Evolutionary conservation across 2,113 vertebrate species (phyloP).

Genomic region (Hipposideros armiger): DNA sequence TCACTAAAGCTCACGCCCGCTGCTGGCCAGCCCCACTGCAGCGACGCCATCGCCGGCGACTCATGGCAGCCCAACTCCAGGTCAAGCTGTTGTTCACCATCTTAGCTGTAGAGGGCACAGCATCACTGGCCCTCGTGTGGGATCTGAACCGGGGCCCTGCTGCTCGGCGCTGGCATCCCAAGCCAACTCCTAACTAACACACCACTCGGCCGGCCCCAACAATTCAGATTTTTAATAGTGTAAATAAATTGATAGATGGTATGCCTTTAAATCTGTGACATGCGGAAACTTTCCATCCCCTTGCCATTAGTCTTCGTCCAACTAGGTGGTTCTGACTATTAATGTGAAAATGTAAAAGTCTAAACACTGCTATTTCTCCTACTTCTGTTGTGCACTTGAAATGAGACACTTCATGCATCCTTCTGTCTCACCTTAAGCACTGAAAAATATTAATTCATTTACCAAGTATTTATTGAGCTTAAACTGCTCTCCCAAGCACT

Average conservation of each 20-base stretch:
- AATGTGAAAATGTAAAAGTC: not conserved
- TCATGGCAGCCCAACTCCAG: too few relatives aligned
- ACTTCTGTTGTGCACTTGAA: not conserved
- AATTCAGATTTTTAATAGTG: constrained; percentile 15
- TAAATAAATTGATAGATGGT: not conserved
- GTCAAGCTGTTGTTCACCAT: too few relatives aligned
- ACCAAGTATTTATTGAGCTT: not conserved
- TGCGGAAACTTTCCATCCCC: not conserved
- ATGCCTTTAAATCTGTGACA: constrained; percentile 24
- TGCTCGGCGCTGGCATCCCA: too few relatives aligned
- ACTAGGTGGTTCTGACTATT: not conserved
- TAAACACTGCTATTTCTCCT: not conserved
- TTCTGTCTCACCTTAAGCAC: not conserved
- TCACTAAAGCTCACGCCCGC: too few relatives aligned
- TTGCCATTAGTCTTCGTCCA: not conserved
- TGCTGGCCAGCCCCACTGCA: too few relatives aligned
- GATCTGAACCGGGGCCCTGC: too few relatives aligned
- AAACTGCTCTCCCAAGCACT: not conserved
- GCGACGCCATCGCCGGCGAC: too few relatives aligned
- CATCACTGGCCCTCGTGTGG: too few relatives aligned
- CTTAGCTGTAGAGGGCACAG: too few relatives aligned
- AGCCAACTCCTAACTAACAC: too few relatives aligned
- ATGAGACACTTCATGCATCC: not conserved
- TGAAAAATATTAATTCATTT: not conserved
- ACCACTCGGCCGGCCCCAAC: not conserved